Evolutionary conservation across 2,113 vertebrate species (phyloP).

Genomic region (Corythoichthys intestinalis): DNA sequence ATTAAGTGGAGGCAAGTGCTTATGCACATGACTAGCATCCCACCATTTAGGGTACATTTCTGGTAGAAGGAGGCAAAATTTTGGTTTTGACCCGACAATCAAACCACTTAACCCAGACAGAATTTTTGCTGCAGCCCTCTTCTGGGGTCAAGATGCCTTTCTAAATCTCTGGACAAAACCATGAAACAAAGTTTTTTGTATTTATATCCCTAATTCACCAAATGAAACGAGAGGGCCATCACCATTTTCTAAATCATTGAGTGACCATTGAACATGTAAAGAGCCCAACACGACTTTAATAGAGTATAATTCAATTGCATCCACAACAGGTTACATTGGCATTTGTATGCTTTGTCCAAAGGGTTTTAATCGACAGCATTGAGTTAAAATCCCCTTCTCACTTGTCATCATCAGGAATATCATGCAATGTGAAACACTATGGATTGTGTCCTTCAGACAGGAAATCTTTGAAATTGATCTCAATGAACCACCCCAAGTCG

Average conservation of each 20-base stretch:
- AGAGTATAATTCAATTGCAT: conserved; percentile 16
- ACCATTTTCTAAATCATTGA: conserved; percentile 24
- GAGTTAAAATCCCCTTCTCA: conserved; percentile 46
- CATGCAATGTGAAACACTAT: conserved; percentile 60
- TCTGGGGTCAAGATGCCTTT: conserved; percentile 33
- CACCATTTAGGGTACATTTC: conserved; percentile 50
- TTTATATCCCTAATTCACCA: conserved; percentile 11
- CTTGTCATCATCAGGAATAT: conserved; percentile 67
- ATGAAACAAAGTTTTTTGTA: conserved; percentile 14
- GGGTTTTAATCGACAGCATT: conserved; percentile 52
- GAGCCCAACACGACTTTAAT: conserved; percentile 11
- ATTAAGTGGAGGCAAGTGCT: conserved; percentile 11
- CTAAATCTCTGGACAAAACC: conserved; percentile 17
- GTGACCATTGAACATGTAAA: conserved; percentile 27
- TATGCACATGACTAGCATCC: conserved; percentile 5
- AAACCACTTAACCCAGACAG: conserved; percentile 39
- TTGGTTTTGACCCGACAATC: conserved; percentile 33
- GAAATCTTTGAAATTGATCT: conserved; percentile 69
- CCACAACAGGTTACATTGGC: conserved; percentile 8
- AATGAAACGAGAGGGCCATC: conserved; percentile 16
- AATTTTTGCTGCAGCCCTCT: conserved; percentile 35
- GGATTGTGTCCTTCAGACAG: conserved; percentile 53
- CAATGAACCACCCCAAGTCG: conserved; percentile 37
- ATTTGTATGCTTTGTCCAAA: not conserved
- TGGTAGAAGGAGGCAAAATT: conserved; percentile 31